Conservation (phyloP, 2,888 invertebrate genomes). For the Limnephilus marmoratus region DNA sequence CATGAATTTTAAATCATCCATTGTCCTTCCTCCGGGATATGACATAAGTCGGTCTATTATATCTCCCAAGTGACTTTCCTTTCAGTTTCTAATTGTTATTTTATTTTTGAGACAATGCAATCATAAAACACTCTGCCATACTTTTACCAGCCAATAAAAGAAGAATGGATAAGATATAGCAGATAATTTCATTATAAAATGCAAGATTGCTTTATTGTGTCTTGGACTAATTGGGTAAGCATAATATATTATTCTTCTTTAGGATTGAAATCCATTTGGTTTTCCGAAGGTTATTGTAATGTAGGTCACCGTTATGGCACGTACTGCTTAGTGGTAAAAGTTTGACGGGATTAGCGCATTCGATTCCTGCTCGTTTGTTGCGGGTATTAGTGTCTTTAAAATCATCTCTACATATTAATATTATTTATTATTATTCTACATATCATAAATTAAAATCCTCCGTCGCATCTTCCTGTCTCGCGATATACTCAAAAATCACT, state of each 20-base stretch:
- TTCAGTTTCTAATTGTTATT: constrained; percentile 25
- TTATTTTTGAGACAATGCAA: constrained; percentile 28
- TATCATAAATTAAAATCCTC: no score
- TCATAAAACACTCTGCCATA: neutral
- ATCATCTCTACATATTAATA: no score
- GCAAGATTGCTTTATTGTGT: neutral
- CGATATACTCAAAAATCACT: no score
- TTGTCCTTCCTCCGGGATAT: constrained; percentile 11
- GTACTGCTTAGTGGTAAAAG: neutral
- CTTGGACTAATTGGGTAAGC: neutral
- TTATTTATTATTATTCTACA: no score
- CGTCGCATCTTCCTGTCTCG: no score
- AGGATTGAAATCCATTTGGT: neutral
- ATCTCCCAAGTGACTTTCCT: constrained; percentile 25
- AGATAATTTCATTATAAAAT: neutral
- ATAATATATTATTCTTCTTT: neutral
- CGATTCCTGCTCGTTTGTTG: neutral
- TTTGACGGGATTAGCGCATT: neutral
- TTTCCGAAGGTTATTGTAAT: neutral
- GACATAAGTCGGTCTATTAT: constrained; percentile 27
- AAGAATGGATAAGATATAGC: neutral
- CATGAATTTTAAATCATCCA: constrained; percentile 36
- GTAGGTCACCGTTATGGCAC: neutral
- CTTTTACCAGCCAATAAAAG: neutral
- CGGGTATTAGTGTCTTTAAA: neutral